Evolutionary conservation across 1,140 invertebrate genomes (phyloP).

Genomic region (Tetramorium parvispinum): DNA sequence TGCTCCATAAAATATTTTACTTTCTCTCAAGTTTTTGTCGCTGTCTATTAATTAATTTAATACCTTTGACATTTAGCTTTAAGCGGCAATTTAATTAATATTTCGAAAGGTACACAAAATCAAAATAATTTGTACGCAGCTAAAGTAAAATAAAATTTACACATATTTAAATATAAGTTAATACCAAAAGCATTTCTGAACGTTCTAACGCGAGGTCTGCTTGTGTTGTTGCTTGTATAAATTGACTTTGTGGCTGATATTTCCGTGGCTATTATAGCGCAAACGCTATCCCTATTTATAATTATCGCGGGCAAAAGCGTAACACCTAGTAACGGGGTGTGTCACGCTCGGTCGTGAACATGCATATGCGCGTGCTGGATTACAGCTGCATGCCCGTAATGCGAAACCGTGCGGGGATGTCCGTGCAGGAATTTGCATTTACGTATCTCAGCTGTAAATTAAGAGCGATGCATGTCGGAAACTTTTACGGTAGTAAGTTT

Average conservation of each 20-base stretch:
- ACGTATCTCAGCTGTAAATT: constrained; percentile 38
- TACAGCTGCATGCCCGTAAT: constrained; percentile 7
- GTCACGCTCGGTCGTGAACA: constrained; percentile 19
- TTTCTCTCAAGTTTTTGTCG: neutral
- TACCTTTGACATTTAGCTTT: neutral
- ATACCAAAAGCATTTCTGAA: neutral
- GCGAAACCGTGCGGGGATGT: neutral
- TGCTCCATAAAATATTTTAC: neutral
- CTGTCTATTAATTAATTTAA: neutral
- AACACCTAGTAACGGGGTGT: constrained; percentile 10
- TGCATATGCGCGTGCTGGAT: constrained; percentile 32
- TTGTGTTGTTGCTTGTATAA: neutral
- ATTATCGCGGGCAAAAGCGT: constrained; percentile 18
- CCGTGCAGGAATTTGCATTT: constrained; percentile 25
- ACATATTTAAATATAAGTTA: neutral
- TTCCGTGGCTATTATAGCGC: neutral
- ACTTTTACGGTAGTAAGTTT: neutral
- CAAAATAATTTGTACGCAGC: neutral
- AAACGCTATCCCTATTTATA: neutral
- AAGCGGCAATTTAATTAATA: too few species aligned
- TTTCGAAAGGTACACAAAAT: neutral
- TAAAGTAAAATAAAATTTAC: neutral
- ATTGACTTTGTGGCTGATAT: neutral
- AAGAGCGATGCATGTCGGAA: neutral
- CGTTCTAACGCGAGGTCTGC: too few species aligned